Percentiles rank a stretch among this genome's conserved stretches.
Conservation (phyloP, 2,797 vertebrate species). For the Hapalemur alaotrensis region DNA sequence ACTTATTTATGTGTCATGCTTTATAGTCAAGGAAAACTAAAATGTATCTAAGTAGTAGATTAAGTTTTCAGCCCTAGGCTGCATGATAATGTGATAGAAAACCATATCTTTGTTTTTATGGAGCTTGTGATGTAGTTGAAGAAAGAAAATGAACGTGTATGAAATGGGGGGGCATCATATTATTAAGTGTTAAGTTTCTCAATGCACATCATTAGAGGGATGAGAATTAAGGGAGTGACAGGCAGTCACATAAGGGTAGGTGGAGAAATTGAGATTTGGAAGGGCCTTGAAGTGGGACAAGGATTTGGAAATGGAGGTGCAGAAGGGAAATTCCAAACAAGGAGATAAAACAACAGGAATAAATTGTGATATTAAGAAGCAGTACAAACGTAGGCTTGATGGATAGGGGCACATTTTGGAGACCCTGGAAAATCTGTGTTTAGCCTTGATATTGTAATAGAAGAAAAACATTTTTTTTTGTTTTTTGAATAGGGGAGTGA, state of each 20-base stretch:
- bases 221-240: not conserved
- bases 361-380: not conserved
- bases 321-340: not conserved
- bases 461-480: not conserved
- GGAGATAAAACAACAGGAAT: not conserved
- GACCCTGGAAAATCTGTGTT: not conserved
- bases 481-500: not conserved
- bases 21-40: not conserved
- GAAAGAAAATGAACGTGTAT: not conserved
- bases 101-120: not conserved
- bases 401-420: not conserved
- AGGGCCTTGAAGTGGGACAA: not conserved
- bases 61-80: not conserved
- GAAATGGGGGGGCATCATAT: fast-evolving
- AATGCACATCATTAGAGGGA: too few species aligned
- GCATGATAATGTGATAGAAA: not conserved
- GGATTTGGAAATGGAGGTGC: not conserved
- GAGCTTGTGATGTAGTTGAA: not conserved
- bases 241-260: not conserved
- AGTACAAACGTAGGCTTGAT: not conserved
- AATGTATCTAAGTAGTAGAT: not conserved
- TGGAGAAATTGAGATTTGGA: not conserved
- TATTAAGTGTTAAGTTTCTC: not conserved
- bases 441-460: not conserved
- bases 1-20: not conserved